These are phyloP conservation scores for Melieria omissa DNA, from an alignment of 2,888 invertebrate genomes.

Conservation along the genomic window DNA sequence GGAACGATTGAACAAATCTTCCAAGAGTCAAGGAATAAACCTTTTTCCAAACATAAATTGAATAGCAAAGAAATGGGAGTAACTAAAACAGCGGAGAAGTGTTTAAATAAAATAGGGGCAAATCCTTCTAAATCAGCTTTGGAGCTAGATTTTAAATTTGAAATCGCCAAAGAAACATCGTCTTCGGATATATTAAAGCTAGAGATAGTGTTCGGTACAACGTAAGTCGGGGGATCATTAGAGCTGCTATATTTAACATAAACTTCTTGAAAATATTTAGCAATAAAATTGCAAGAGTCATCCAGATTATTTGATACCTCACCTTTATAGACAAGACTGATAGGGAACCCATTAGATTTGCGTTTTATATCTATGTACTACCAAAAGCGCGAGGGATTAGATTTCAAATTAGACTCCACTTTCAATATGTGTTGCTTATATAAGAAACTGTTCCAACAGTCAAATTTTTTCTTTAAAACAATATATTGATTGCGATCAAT, in stretches of 20 bases:
- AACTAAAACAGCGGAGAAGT: neutral
- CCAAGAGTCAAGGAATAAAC: neutral
- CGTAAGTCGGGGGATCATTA: neutral
- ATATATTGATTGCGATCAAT: neutral
- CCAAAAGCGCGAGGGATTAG: neutral
- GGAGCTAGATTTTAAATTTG: neutral
- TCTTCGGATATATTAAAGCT: conserved; percentile 3
- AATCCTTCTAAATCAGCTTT: neutral
- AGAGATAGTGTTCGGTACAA: neutral
- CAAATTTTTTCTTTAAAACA: conserved; percentile 2
- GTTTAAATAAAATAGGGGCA: neutral
- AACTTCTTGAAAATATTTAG: neutral
- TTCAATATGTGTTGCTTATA: neutral
- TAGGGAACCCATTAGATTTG: conserved; percentile 3
- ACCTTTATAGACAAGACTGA: neutral
- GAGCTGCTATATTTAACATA: no score
- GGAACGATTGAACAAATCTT: neutral
- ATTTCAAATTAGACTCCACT: neutral
- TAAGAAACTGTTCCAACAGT: neutral
- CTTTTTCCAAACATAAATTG: neutral
- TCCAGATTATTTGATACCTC: neutral
- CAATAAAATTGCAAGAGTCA: conserved; percentile 2
- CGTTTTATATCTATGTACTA: neutral
- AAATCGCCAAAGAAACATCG: conserved; percentile 2
- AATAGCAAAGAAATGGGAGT: neutral